phyloP scores from a whole-genome alignment of 2,797 vertebrate genomes.

The Sebastes glaucus region DNA sequence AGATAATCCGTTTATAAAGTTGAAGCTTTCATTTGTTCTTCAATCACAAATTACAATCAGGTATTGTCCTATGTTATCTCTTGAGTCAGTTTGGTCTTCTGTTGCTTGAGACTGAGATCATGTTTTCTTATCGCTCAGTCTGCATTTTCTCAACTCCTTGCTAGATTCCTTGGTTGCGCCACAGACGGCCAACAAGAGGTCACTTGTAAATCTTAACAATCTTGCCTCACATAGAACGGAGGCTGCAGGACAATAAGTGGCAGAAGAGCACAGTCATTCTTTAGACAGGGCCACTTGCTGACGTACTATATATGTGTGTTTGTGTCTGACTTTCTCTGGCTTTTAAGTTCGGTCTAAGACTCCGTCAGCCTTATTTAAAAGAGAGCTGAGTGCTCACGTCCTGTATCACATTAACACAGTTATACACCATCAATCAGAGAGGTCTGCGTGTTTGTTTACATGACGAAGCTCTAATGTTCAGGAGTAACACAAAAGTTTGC shows the following conservation, averaged over 20 bases:
- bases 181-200: conserved; percentile 63
- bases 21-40: neutral
- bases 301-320: conserved; percentile 1
- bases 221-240: conserved; percentile 56
- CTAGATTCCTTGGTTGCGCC: conserved; percentile 36
- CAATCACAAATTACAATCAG: neutral
- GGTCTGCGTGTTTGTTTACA: neutral
- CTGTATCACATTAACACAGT: neutral
- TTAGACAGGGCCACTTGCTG: conserved; percentile 25
- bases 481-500: neutral
- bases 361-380: neutral
- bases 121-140: conserved; percentile 13
- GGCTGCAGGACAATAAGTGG: conserved; percentile 53
- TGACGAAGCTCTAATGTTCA: neutral
- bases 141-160: conserved; percentile 41
- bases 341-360: neutral
- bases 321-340: neutral
- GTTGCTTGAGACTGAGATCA: conserved; percentile 34
- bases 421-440: neutral
- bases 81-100: neutral
- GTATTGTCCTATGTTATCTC: neutral
- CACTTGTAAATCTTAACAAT: conserved; percentile 69
- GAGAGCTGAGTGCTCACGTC: neutral
- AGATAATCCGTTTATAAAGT: neutral
- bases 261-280: conserved; percentile 58